A percentile compares a stretch with the other conserved stretches of the same genome.
Conservation (phyloP, 2,113 vertebrate genomes). For the Columbina picui region DNA sequence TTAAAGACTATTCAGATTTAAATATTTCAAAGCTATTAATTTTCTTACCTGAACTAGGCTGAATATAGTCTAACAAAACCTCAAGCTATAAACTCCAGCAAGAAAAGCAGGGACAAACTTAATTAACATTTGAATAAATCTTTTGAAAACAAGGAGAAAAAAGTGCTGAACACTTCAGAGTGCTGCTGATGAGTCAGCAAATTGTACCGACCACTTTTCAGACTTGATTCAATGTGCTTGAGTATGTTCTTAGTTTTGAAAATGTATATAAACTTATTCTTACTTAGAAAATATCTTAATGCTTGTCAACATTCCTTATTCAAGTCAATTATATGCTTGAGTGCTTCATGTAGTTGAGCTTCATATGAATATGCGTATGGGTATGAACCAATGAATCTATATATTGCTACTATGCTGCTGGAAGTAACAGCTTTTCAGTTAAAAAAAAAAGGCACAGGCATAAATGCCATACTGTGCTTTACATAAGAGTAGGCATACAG, state of each 20-base stretch:
- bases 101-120: not conserved
- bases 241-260: not conserved
- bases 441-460: not conserved
- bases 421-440: not conserved
- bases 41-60: not conserved
- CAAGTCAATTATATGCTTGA: not conserved
- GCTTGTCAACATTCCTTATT: not conserved
- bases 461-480: not conserved
- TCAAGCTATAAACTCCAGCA: not conserved
- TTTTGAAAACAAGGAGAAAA: not conserved
- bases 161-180: not conserved
- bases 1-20: not conserved
- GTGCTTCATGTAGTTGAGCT: not conserved
- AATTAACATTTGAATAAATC: not conserved
- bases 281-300: not conserved
- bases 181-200: not conserved
- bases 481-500: not conserved
- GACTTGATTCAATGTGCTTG: not conserved
- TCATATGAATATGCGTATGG: rapidly evolving
- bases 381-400: not conserved
- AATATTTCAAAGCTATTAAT: not conserved
- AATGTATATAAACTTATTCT: not conserved
- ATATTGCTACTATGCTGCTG: not conserved
- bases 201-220: not conserved
- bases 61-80: not conserved